A percentile compares a stretch with the other conserved stretches of the same genome.
Evolutionary conservation across 2,888 invertebrate genomes (phyloP).

Genomic region (Lasioglossum leucozonium): DNA sequence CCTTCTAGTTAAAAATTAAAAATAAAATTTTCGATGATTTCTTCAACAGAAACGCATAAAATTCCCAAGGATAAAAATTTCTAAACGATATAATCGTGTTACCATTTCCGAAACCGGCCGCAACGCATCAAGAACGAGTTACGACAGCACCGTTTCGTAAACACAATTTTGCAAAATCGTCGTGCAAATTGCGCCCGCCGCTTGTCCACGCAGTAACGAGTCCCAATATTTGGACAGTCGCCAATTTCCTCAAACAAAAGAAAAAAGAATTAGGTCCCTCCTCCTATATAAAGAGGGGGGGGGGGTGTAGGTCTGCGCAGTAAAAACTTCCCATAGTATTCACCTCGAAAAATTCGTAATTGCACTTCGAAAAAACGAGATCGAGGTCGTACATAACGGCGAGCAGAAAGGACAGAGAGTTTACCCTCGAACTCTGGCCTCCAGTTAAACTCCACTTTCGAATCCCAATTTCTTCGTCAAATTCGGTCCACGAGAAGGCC

Average conservation of each 20-base stretch:
- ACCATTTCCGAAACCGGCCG: neutral
- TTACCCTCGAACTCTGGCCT: neutral
- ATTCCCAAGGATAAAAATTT: too few relatives aligned
- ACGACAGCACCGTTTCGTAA: neutral
- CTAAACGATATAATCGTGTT: too few relatives aligned
- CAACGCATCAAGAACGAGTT: neutral
- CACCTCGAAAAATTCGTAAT: conserved; percentile 1
- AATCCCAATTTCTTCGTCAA: conserved; percentile 9
- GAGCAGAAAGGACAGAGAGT: neutral
- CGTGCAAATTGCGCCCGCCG: neutral
- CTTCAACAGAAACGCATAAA: too few relatives aligned
- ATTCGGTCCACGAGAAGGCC: neutral
- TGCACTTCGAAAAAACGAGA: neutral
- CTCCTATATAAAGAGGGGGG: neutral
- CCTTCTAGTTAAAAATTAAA: too few relatives aligned
- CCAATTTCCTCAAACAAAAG: neutral
- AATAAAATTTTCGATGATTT: too few relatives aligned
- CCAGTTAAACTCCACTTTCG: conserved; percentile 1
- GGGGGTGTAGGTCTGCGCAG: neutral
- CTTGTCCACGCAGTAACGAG: neutral
- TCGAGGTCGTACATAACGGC: neutral
- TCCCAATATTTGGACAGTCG: conserved; percentile 3
- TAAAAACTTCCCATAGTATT: neutral
- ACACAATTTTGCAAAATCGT: neutral
- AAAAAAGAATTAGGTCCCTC: neutral